These are phyloP conservation scores for Lethenteron reissneri DNA, from an alignment of 2,113 vertebrate genomes.

Conservation along the genomic window DNA sequence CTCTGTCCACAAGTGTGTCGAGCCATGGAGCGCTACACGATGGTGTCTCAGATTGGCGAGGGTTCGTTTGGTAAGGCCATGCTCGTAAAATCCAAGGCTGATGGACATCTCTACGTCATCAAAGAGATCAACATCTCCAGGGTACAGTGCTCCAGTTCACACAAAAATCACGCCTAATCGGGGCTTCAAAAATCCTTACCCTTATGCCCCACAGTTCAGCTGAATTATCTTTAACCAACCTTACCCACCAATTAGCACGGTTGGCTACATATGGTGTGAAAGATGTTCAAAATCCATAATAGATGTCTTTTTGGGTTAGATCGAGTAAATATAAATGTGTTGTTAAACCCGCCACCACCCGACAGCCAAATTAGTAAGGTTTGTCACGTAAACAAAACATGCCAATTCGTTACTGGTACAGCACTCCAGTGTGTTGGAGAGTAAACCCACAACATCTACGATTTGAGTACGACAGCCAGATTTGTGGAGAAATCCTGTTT, in stretches of 20 bases:
- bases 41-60: slow-evolving; percentile 73
- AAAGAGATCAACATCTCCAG: slow-evolving; percentile 88
- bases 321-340: too few species aligned
- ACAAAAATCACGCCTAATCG: not conserved
- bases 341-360: too few species aligned
- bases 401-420: too few species aligned
- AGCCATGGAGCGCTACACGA: slow-evolving; percentile 79
- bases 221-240: slow-evolving; percentile 7
- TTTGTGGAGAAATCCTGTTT: too few species aligned
- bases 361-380: too few species aligned
- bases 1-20: slow-evolving; percentile 10
- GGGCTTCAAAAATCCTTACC: not conserved
- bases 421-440: too few species aligned
- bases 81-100: slow-evolving; percentile 61
- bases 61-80: slow-evolving; percentile 91
- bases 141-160: slow-evolving; percentile 25
- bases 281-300: slow-evolving; percentile 3
- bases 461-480: too few species aligned
- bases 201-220: not conserved
- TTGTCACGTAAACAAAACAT: too few species aligned
- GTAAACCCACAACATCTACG: too few species aligned
- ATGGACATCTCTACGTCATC: slow-evolving; percentile 74
- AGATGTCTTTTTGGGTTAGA: not conserved
- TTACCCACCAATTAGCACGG: too few species aligned
- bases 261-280: slow-evolving; percentile 8